Evolutionary conservation across 2,797 vertebrate genomes (phyloP).

Genomic region (Thaleichthys pacificus): DNA sequence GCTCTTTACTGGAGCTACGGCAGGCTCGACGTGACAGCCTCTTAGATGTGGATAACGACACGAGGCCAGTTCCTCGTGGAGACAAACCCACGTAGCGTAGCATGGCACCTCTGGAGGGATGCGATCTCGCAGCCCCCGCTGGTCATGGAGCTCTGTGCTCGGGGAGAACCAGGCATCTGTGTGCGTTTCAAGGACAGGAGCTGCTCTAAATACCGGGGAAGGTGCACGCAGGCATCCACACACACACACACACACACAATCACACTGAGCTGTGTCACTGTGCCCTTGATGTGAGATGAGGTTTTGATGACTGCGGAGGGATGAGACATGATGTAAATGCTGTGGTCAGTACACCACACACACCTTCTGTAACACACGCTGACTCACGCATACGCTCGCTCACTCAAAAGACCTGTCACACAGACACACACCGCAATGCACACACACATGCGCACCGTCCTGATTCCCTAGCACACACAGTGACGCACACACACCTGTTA

Average conservation of each 20-base stretch:
- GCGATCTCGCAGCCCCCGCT: no score
- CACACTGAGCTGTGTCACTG: neutral
- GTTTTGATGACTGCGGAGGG: conserved; percentile 5
- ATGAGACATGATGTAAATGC: conserved; percentile 3
- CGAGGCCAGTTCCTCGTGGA: no score
- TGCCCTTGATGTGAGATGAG: neutral
- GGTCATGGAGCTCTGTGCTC: no score
- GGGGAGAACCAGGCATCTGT: neutral
- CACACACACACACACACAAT: neutral
- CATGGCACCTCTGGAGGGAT: no score
- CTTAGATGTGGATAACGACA: no score
- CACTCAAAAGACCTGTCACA: conserved; percentile 4
- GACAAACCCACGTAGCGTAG: no score
- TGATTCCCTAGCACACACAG: no score
- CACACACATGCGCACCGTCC: neutral
- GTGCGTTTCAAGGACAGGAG: neutral
- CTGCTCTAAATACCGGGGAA: neutral
- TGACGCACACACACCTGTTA: neutral
- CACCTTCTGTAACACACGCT: neutral
- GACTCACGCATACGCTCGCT: neutral
- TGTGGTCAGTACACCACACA: conserved; percentile 6
- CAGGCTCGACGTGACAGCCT: no score
- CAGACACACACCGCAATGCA: conserved; percentile 19
- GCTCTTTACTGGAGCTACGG: no score
- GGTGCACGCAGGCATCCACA: neutral